Base-by-base conservation (phyloP, 2,888 invertebrate genomes). In the Microchrysa polita region DNA sequence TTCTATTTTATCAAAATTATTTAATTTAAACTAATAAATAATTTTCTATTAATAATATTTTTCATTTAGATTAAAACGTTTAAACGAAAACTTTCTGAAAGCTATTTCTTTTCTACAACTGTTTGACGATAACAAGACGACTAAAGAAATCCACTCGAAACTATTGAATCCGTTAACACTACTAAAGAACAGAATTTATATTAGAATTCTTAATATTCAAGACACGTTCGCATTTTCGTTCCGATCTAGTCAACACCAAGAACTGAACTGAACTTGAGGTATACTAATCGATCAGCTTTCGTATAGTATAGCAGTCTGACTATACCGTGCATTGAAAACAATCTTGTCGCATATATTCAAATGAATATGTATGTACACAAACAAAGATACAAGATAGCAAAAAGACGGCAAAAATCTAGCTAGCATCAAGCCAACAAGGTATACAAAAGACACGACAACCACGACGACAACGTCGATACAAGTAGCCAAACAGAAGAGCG, bases 211-310 rank as follows among this genome's bases (percentile, higher is more conserved):
- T 12, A n/a, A n/a, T n/a, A 57, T 57, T 57, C 22, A 57, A 57
- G 12, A 23, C 23, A 59, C 59, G 27, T n/a, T 69, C 69, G 69
- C 69, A 65, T 72, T n/a, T n/a, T 73, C 72, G 72, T 55, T 73
- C 83, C 83, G 83, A 84, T 82, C 84, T 82, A 83, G 81, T 81
- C 83, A 81, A 83, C 82, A 81, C 81, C 82, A 83, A 83, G 83
- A 83, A 84, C 82, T 81, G 82, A 83, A 84, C 84, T 83, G 82
- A 83, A 60, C 60, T 34, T 40, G 22, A 69, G 55, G 20, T 57
- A 40, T 55, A 40, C 72, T 72, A 77, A 78, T 77, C 76, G 73
- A 77, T 73, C 77, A 78, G 77, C 76, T 77, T 76, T 75, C 60
- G 69, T 69, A 69, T 34, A 34, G 27, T 34, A n/a, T n/a, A 34